Percentiles rank a stretch among this genome's conserved stretches.
Conservation (phyloP, 30 jellyfish, hydroid and myxozoan genomes). For the Aurelia aurita complex sp. Pacific region DNA sequence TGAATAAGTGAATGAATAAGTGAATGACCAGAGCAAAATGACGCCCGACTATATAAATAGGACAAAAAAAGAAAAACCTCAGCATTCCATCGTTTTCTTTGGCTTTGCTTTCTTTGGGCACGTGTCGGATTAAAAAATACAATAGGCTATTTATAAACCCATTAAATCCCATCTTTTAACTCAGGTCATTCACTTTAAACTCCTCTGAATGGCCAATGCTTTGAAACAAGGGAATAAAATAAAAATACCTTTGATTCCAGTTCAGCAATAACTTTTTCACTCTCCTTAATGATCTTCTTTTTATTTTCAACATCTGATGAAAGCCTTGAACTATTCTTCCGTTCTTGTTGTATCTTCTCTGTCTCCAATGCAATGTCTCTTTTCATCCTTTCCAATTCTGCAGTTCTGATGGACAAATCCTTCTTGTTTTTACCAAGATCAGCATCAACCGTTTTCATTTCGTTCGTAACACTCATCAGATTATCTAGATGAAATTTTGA, state of each 20-base stretch:
- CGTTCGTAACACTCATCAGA: conserved; percentile 80
- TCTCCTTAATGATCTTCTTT: conserved; percentile 57
- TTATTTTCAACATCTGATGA: conserved; percentile 56
- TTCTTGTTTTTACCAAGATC: conserved; percentile 75
- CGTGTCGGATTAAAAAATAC: too few relatives aligned
- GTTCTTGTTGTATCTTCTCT: conserved; percentile 58
- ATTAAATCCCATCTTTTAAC: too few relatives aligned
- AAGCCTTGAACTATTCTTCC: conserved; percentile 17
- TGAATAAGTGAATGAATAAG: too few relatives aligned
- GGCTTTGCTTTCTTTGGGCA: too few relatives aligned
- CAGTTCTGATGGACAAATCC: conserved; percentile 73
- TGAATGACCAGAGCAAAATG: too few relatives aligned
- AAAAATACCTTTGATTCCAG: conserved; percentile 63
- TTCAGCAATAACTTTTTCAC: conserved; percentile 71
- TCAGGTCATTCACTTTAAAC: too few relatives aligned
- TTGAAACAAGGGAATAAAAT: too few relatives aligned
- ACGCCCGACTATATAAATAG: too few relatives aligned
- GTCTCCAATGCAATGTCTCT: conserved; percentile 67
- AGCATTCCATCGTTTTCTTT: too few relatives aligned
- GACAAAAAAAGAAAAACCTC: too few relatives aligned
- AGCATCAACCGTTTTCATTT: conserved; percentile 82
- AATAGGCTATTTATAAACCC: too few relatives aligned
- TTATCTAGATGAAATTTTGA: conserved; percentile 32
- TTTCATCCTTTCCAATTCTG: conserved; percentile 70
- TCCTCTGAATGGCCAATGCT: too few relatives aligned